These are phyloP conservation scores for Arothron firmamentum DNA, from an alignment of 2,113 vertebrate species.

Conservation along the genomic window DNA sequence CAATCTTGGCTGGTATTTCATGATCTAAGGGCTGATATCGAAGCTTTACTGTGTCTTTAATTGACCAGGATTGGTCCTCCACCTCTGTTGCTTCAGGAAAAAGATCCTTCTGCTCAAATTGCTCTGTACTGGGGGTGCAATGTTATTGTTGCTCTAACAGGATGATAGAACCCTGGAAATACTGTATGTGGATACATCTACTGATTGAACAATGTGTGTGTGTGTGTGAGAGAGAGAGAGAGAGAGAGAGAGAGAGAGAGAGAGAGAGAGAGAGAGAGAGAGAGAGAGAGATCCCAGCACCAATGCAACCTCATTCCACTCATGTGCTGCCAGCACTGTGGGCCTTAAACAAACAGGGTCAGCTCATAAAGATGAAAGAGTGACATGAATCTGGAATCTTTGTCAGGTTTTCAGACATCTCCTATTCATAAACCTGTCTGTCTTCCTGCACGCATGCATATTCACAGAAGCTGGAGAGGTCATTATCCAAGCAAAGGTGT, in stretches of 20 bases:
- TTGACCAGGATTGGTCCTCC: constrained; percentile 3
- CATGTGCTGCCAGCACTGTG: constrained; percentile 57
- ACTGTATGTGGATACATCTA: not conserved
- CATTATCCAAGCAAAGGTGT: constrained; percentile 4
- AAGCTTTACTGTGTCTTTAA: constrained; percentile 13
- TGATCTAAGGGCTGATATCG: constrained; percentile 14
- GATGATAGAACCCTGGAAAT: not conserved
- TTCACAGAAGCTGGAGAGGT: constrained; percentile 23
- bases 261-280: constrained; percentile 21
- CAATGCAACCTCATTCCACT: constrained; percentile 46
- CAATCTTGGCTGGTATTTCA: constrained; percentile 3
- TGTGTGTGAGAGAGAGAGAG: constrained; percentile 13
- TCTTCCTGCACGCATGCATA: constrained; percentile 19
- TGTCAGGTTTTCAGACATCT: constrained; percentile 35
- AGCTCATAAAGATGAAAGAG: constrained; percentile 59
- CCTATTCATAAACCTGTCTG: constrained; percentile 52
- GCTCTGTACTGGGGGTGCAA: constrained; percentile 11
- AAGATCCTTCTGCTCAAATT: constrained; percentile 39
- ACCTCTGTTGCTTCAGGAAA: constrained; percentile 36
- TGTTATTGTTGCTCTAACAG: constrained; percentile 6
- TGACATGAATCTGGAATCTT: constrained; percentile 54
- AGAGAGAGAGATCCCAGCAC: constrained; percentile 47
- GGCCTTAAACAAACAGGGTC: constrained; percentile 69
- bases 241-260: constrained; percentile 26
- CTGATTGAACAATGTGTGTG: constrained; percentile 6